Evolutionary conservation across 1,140 invertebrate species (phyloP).

Genomic region (Caenorhabditis remanei): DNA sequence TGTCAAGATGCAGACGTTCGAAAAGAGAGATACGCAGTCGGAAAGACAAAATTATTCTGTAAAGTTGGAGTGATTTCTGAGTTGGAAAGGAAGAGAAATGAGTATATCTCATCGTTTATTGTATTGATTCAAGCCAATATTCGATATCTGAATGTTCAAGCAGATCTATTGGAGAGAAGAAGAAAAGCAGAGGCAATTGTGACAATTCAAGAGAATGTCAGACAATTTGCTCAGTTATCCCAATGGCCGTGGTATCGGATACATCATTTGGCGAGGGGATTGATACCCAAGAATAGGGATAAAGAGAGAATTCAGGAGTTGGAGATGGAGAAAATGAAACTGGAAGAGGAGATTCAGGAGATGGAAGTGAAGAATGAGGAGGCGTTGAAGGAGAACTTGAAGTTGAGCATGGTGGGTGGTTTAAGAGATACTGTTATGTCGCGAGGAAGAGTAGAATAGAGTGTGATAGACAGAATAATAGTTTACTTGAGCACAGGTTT

Average conservation of each 20-base stretch:
- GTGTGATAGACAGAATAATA: too few species aligned
- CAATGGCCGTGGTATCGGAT: slow-evolving; percentile 69
- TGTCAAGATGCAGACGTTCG: slow-evolving; percentile 63
- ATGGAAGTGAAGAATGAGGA: slow-evolving; percentile 59
- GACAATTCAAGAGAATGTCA: slow-evolving; percentile 71
- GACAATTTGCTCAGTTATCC: slow-evolving; percentile 62
- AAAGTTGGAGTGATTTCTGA: slow-evolving; percentile 74
- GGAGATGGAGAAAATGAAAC: slow-evolving; percentile 53
- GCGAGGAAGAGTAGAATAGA: too few species aligned
- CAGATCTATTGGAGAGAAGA: slow-evolving; percentile 66
- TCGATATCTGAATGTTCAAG: slow-evolving; percentile 66
- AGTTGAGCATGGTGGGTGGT: slow-evolving; percentile 51
- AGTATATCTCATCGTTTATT: slow-evolving; percentile 64
- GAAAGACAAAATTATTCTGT: slow-evolving; percentile 73
- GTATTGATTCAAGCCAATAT: slow-evolving; percentile 70
- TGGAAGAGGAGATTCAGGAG: slow-evolving; percentile 64
- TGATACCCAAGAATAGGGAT: slow-evolving; percentile 69
- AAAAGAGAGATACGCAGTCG: slow-evolving; percentile 69
- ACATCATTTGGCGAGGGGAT: slow-evolving; percentile 54
- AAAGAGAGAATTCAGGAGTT: slow-evolving; percentile 65
- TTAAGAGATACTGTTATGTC: too few species aligned
- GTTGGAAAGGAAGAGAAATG: slow-evolving; percentile 68
- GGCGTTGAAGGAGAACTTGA: slow-evolving; percentile 39
- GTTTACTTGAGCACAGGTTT: too few species aligned
- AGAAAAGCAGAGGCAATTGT: slow-evolving; percentile 61